A percentile compares a stretch with the other conserved stretches of the same genome.
Evolutionary conservation across 2,888 invertebrate genomes (phyloP).

Genomic region (Agelastica alni): DNA sequence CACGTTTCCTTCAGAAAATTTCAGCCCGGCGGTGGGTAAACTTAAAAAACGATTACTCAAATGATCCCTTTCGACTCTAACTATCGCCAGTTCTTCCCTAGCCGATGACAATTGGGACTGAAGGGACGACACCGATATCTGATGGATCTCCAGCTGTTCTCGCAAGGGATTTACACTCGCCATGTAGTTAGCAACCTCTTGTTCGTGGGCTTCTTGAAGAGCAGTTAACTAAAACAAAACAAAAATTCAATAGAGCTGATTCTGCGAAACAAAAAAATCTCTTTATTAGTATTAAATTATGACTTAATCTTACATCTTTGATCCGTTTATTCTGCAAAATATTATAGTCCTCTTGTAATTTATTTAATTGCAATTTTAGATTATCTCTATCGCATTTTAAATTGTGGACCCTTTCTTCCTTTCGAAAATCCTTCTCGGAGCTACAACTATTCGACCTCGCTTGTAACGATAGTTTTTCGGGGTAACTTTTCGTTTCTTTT

Average conservation of each 20-base stretch:
- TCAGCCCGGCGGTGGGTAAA: slow-evolving; percentile 28
- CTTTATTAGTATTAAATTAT: neutral
- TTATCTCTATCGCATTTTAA: slow-evolving; percentile 65
- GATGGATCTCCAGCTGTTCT: slow-evolving; percentile 65
- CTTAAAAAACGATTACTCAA: slow-evolving; percentile 52
- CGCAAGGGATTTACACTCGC: slow-evolving; percentile 63
- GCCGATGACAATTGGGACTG: slow-evolving; percentile 51
- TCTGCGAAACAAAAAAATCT: neutral
- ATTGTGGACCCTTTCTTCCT: slow-evolving; percentile 60
- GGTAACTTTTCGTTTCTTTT: slow-evolving; percentile 49
- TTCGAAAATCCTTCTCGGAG: slow-evolving; percentile 54
- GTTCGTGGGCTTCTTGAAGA: slow-evolving; percentile 72
- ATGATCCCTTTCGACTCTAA: slow-evolving; percentile 62
- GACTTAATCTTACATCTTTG: slow-evolving; percentile 69
- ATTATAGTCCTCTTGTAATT: slow-evolving; percentile 74
- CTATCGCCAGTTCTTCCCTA: slow-evolving; percentile 59
- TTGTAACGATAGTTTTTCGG: slow-evolving; percentile 52
- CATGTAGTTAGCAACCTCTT: slow-evolving; percentile 70
- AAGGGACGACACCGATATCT: slow-evolving; percentile 60
- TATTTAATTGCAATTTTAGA: slow-evolving; percentile 61
- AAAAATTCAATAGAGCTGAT: neutral
- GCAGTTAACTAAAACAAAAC: slow-evolving; percentile 68
- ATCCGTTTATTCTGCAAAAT: slow-evolving; percentile 76
- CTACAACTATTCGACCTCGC: slow-evolving; percentile 48
- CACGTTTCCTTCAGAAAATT: slow-evolving; percentile 19